Percentiles rank a stretch among this genome's conserved stretches.
Evolutionary conservation across 2,113 vertebrate species (phyloP).

Genomic region (Mormyrus lacerda): DNA sequence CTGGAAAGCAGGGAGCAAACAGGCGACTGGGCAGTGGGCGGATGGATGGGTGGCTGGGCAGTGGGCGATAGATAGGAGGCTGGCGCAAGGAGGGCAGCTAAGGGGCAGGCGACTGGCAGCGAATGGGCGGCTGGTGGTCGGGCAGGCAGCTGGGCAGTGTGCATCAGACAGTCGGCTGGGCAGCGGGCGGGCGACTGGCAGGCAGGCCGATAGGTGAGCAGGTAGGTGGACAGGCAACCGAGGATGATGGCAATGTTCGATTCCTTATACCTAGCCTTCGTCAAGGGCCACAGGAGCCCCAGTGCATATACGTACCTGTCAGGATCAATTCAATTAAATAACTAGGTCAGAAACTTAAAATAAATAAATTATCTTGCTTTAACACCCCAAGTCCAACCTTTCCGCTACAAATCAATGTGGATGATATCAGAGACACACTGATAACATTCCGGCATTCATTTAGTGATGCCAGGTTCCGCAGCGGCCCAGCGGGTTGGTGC

Average conservation of each 20-base stretch:
- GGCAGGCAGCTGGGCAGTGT: too few species aligned
- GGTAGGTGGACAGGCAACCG: too few species aligned
- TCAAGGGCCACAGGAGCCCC: not conserved
- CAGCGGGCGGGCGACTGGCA: too few species aligned
- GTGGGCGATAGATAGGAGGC: too few species aligned
- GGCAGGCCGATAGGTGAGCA: too few species aligned
- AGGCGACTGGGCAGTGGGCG: too few species aligned
- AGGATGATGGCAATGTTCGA: not conserved
- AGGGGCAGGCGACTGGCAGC: too few species aligned
- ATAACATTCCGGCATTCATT: not conserved
- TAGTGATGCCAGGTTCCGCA: not conserved
- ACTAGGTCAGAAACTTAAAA: not conserved
- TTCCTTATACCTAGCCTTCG: not conserved
- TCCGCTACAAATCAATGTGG: not conserved
- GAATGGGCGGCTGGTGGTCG: too few species aligned
- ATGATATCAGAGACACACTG: not conserved
- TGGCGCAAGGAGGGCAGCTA: too few species aligned
- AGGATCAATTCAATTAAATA: not conserved
- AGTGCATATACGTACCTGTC: not conserved
- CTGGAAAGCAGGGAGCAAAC: too few species aligned
- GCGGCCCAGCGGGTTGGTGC: not conserved
- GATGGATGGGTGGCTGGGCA: too few species aligned
- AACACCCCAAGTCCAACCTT: not conserved
- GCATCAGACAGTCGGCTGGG: too few species aligned
- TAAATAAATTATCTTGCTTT: not conserved